Conservation (phyloP, 2,888 invertebrate genomes). For the Lissocephala sabroskyi region DNA sequence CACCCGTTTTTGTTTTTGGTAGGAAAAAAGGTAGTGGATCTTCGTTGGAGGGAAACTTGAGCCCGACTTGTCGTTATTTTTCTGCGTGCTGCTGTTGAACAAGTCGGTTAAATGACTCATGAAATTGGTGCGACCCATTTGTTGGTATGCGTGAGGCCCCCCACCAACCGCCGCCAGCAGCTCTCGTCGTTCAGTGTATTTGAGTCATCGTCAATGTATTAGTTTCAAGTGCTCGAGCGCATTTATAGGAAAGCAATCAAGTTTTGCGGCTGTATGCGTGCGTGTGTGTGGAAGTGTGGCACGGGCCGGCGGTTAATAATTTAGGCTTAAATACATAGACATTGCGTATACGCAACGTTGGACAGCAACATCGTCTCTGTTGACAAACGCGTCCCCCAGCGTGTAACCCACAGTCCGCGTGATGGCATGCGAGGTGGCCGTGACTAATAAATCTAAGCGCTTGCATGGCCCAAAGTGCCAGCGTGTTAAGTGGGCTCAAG, state of each 20-base stretch:
- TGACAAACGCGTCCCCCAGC: too few relatives aligned
- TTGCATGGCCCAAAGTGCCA: conserved; percentile 31
- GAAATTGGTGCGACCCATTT: conserved; percentile 43
- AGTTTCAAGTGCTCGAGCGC: conserved; percentile 51
- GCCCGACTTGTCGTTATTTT: background rate
- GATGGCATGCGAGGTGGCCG: conserved; percentile 12
- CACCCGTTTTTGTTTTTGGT: too few relatives aligned
- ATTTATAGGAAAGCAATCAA: conserved; percentile 57
- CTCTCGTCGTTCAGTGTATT: conserved; percentile 4
- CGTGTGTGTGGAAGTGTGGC: too few relatives aligned
- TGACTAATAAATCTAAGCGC: conserved; percentile 51
- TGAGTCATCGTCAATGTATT: conserved; percentile 28
- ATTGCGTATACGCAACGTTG: conserved; percentile 49
- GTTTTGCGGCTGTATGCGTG: conserved; percentile 24
- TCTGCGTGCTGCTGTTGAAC: conserved; percentile 28
- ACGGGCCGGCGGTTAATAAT: conserved; percentile 48
- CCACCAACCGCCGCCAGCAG: too few relatives aligned
- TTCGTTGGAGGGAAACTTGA: too few relatives aligned
- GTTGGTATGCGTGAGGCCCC: conserved; percentile 12
- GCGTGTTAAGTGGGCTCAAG: conserved; percentile 56
- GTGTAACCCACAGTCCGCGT: too few relatives aligned
- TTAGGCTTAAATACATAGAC: conserved; percentile 52
- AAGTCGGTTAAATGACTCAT: conserved; percentile 62
- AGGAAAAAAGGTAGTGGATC: too few relatives aligned
- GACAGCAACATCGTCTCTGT: conserved; percentile 36